Conservation (phyloP, 2,797 vertebrate genomes). For the Urosaurus nigricauda region DNA sequence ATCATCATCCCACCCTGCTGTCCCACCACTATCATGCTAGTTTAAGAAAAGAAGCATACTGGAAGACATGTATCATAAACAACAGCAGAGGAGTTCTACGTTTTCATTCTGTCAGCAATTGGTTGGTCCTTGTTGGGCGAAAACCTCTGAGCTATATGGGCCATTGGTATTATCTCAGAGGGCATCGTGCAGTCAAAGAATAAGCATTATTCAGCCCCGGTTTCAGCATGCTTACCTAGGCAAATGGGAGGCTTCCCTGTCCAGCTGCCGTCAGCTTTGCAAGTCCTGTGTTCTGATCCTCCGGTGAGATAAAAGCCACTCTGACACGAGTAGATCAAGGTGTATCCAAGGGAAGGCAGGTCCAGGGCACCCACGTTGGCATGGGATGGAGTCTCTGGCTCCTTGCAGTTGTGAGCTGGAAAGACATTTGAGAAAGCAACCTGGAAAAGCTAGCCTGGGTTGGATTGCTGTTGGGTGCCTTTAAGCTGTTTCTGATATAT, state of each 20-base stretch:
- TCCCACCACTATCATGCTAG: no score
- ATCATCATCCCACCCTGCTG: no score
- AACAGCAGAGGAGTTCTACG: no score
- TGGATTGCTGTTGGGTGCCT: no score
- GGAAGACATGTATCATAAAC: no score
- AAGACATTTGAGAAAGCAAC: conserved; percentile 12
- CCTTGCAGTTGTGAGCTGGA: conserved; percentile 95
- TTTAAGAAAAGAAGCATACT: no score
- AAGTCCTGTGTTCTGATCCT: conserved; percentile 97
- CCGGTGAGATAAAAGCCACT: conserved; percentile 93
- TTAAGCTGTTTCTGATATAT: no score
- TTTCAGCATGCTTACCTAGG: conserved; percentile 81
- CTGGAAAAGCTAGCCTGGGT: background rate
- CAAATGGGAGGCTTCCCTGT: conserved; percentile 94
- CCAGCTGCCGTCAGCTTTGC: conserved; percentile 97
- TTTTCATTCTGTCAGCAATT: background rate
- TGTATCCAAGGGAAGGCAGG: conserved; percentile 96
- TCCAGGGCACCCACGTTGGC: conserved; percentile 94
- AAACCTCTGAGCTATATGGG: background rate
- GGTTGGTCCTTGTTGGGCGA: no score
- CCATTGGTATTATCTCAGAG: background rate
- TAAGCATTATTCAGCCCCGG: fast-evolving
- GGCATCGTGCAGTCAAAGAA: background rate
- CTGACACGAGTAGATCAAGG: conserved; percentile 97
- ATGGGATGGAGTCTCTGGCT: conserved; percentile 92